Evolutionary conservation across 2,113 vertebrate species (phyloP).

Genomic region (Tamias sibiricus): DNA sequence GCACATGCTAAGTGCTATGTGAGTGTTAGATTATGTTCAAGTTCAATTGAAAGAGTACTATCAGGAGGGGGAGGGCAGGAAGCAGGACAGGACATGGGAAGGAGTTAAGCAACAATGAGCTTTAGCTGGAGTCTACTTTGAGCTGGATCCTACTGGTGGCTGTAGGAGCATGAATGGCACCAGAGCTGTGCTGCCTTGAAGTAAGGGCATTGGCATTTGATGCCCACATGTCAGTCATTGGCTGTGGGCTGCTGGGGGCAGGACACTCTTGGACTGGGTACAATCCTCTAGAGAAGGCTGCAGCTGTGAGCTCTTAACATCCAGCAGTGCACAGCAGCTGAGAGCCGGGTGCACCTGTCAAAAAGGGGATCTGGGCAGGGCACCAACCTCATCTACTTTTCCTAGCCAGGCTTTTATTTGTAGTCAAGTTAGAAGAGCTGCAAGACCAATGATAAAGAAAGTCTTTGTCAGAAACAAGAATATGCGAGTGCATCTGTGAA

Average conservation of each 20-base stretch:
- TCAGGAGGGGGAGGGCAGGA: background rate
- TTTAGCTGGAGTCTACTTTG: background rate
- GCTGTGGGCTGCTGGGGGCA: background rate
- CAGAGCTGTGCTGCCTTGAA: background rate
- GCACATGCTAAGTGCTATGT: background rate
- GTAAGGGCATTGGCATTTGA: background rate
- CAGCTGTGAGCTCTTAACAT: conserved; percentile 18
- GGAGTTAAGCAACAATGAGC: background rate
- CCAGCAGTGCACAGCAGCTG: background rate
- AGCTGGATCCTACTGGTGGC: background rate
- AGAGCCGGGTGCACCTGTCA: background rate
- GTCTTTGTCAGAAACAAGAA: background rate
- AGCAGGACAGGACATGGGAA: background rate
- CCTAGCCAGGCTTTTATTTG: conserved; percentile 22
- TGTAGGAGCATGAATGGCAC: background rate
- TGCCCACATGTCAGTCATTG: background rate
- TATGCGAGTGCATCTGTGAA: background rate
- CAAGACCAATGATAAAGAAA: background rate
- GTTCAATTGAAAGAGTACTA: background rate
- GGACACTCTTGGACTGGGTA: background rate
- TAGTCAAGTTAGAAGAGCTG: background rate
- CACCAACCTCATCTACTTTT: background rate
- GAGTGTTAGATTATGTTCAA: background rate
- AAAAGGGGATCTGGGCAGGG: conserved; percentile 3
- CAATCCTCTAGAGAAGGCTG: background rate